A percentile compares a stretch with the other conserved stretches of the same genome.
Conservation (phyloP, 2,113 vertebrate genomes). For the Amblyopsis rosae region DNA sequence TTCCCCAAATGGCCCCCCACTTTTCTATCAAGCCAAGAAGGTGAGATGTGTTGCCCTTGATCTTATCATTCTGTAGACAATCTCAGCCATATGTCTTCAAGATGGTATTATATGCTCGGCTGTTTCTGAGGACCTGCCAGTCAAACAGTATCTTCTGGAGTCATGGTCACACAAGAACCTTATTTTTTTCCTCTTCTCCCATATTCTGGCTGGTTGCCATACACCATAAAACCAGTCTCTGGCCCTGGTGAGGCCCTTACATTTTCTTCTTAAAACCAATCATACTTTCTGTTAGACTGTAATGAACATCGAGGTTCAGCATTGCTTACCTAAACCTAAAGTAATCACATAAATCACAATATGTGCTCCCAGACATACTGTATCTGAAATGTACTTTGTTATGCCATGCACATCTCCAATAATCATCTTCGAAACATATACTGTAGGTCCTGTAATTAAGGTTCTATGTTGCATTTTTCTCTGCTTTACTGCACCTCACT, state of each 20-base stretch:
- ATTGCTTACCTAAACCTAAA: constrained; percentile 21
- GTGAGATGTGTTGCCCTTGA: constrained; percentile 41
- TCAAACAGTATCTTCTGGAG: constrained; percentile 35
- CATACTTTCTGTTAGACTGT: neutral
- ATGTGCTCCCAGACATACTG: neutral
- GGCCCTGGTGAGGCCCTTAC: neutral
- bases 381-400: constrained; percentile 1
- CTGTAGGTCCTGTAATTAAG: neutral
- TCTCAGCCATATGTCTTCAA: constrained; percentile 48
- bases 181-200: neutral
- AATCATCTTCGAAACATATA: neutral
- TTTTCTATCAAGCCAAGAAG: constrained; percentile 12
- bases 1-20: constrained; percentile 1
- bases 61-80: constrained; percentile 38
- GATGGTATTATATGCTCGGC: constrained; percentile 30
- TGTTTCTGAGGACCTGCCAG: constrained; percentile 25
- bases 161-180: constrained; percentile 32
- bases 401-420: neutral
- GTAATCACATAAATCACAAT: constrained; percentile 13
- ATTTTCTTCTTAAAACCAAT: constrained; percentile 12
- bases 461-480: no score
- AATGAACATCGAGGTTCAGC: constrained; percentile 24
- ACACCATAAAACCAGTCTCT: constrained; percentile 23
- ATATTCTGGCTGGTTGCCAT: constrained; percentile 23
- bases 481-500: neutral